phyloP scores from a whole-genome alignment of 2,888 invertebrate species.

The Cenopis cana region DNA sequence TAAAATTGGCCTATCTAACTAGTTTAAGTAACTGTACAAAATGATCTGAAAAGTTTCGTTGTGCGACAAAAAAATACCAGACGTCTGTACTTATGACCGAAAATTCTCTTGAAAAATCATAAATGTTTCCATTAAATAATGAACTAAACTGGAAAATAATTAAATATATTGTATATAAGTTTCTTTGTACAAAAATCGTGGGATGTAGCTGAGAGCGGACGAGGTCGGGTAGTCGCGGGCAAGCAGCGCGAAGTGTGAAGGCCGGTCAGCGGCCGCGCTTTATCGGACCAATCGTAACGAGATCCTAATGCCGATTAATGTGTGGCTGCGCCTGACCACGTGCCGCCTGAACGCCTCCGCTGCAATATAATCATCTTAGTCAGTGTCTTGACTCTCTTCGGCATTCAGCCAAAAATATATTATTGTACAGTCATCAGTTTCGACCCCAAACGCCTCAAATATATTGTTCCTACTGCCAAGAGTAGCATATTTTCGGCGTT shows the following conservation, averaged over 20 bases:
- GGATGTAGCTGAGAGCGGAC: constrained; percentile 62
- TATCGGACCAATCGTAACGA: constrained; percentile 76
- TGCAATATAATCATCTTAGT: constrained; percentile 6
- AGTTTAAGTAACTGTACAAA: too few species aligned
- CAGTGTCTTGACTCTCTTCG: constrained; percentile 11
- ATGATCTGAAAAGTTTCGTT: too few species aligned
- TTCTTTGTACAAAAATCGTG: constrained; percentile 45
- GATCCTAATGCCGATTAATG: constrained; percentile 54
- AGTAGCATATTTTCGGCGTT: too few species aligned
- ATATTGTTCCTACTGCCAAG: too few species aligned
- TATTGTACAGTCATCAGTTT: too few species aligned
- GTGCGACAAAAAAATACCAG: too few species aligned
- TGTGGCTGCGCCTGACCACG: constrained; percentile 61
- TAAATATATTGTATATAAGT: not conserved
- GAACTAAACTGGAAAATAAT: not conserved
- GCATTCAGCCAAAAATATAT: not conserved
- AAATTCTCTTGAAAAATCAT: too few species aligned
- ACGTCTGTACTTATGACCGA: too few species aligned
- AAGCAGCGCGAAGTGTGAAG: constrained; percentile 71
- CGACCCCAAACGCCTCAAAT: too few species aligned
- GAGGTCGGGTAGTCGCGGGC: constrained; percentile 63
- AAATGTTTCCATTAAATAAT: too few species aligned
- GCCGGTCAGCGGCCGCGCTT: constrained; percentile 83
- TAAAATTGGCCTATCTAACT: too few species aligned
- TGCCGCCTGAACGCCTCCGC: constrained; percentile 55